These are phyloP conservation scores for Myiozetetes cayanensis DNA, from an alignment of 2,113 vertebrate genomes.

Conservation along the genomic window DNA sequence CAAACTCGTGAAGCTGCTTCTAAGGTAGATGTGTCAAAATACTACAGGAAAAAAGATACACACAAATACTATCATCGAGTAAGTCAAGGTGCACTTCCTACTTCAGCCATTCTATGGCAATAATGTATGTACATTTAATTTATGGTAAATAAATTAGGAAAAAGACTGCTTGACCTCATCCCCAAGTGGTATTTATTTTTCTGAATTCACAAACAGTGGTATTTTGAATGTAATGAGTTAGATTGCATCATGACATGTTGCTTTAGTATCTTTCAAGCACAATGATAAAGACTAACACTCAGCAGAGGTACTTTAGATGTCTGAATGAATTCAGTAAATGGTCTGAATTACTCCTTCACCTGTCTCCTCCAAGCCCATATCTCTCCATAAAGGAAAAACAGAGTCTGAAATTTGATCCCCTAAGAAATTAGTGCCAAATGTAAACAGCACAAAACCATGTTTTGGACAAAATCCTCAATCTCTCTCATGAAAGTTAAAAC, in stretches of 20 bases:
- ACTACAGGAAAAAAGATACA: neutral
- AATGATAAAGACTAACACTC: neutral
- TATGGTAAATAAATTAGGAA: neutral
- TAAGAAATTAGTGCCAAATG: neutral
- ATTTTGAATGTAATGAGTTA: neutral
- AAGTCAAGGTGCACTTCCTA: neutral
- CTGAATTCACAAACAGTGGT: neutral
- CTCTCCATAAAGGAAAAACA: neutral
- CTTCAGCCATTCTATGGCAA: neutral
- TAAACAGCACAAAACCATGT: neutral
- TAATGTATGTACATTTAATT: neutral
- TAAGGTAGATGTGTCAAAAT: neutral
- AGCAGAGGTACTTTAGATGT: neutral
- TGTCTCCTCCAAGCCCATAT: neutral
- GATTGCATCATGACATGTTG: neutral
- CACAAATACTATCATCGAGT: fast-evolving
- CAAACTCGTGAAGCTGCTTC: neutral
- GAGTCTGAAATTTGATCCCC: neutral
- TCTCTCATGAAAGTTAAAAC: neutral
- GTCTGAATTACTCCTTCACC: neutral
- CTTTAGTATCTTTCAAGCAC: neutral
- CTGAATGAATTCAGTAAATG: neutral
- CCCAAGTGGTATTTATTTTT: neutral
- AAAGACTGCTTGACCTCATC: neutral
- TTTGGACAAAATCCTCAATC: neutral